Evolutionary conservation across 1,140 invertebrate species (phyloP).

Genomic region (Wasmannia auropunctata): DNA sequence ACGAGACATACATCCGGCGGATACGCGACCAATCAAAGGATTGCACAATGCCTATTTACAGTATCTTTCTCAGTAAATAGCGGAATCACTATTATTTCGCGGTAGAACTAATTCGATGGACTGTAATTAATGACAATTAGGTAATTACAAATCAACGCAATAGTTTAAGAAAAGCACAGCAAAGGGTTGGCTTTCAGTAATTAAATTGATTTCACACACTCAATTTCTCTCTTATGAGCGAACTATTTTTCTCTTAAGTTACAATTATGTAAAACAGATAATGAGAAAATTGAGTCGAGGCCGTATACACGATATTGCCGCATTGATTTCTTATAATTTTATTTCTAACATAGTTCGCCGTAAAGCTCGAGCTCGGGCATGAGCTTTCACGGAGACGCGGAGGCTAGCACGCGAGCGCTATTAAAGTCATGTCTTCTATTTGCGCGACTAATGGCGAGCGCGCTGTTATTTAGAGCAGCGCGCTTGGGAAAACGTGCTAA

Average conservation of each 20-base stretch:
- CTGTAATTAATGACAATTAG: not conserved
- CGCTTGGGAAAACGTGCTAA: conserved; percentile 56
- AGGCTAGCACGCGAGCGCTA: conserved; percentile 38
- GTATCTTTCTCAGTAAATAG: not conserved
- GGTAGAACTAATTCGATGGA: not conserved
- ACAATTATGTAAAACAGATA: not conserved
- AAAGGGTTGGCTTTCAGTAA: not conserved
- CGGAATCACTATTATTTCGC: not conserved
- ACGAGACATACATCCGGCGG: not conserved
- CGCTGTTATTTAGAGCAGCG: conserved; percentile 47
- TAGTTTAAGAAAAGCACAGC: not conserved
- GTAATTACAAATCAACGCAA: not conserved
- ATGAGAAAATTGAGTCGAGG: not conserved
- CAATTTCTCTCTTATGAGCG: not conserved
- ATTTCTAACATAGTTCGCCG: not conserved
- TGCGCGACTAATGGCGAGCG: conserved; percentile 28
- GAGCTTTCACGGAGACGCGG: conserved; percentile 8
- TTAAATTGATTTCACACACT: not conserved
- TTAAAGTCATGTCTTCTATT: conserved; percentile 35
- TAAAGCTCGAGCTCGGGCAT: not conserved
- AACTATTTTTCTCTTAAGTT: not conserved
- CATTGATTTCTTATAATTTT: not conserved
- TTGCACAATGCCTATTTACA: not conserved
- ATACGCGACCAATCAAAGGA: not conserved
- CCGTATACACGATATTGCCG: not conserved